Evolutionary conservation across 2,113 vertebrate species (phyloP), one percentile per base, ranked within the genome.

Genomic region (Calidris pygmaea): DNA sequence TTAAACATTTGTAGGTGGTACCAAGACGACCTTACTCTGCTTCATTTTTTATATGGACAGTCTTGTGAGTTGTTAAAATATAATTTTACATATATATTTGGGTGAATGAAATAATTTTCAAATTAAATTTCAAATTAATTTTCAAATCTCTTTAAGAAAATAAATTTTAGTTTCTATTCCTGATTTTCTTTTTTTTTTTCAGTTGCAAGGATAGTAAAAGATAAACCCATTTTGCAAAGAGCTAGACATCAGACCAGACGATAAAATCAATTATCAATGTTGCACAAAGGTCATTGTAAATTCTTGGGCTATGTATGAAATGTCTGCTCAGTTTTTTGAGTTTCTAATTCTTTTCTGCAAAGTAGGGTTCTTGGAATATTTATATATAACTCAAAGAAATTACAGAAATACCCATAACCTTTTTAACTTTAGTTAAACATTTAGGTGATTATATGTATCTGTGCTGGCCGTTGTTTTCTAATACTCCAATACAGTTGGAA

Each of bases 191-290:
- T 24, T 78, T 24, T 78, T 85, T 85, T 48, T 14, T 7, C 7
- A 12, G 2, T 65, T 76, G 24, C 35, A 77, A 21, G 21, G 20
- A 20, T 65, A 18, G 8, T 68, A 27, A 52, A 60, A 84, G 45
- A 9, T 70, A 70, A 30, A 4, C 24, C 17, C 29, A 53, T 93
- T 62, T 71, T 1, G 1, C 34, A 37, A 74, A 84, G 9, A 68
- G 9, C 1, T 1, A n/a, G 37, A 29, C 52, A 53, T 53, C 15
- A 78, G 12, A 41, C 30, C 0, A 0, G 34, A 30, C 30, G 43
- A 22, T 62, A 6, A n/a, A 89, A 70, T 60, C 0, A n/a, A 17
- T 39, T 83, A 35, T 65, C 19, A 39, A 6, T 52, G 48, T 58
- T 75, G 18, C 9, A 37, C 43, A 53, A 47, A 83, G 8, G 5